A percentile compares a stretch with the other conserved stretches of the same genome.
These are phyloP conservation scores for Hesperia comma DNA, from an alignment of 2,888 invertebrate species.

Conservation along the genomic window DNA sequence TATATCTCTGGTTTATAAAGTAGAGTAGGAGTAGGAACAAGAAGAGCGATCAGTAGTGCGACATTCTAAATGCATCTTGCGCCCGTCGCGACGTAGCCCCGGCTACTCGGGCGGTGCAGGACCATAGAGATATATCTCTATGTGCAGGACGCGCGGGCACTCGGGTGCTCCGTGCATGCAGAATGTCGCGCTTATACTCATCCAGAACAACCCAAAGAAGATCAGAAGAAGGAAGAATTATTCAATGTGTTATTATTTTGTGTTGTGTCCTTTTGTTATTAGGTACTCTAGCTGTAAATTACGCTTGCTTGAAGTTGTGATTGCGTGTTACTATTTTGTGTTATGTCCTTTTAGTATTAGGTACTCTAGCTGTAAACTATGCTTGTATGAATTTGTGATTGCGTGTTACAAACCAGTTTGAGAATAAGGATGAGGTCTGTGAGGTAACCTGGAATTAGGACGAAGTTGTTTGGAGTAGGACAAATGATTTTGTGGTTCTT, in stretches of 20 bases:
- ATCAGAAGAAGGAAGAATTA: constrained; percentile 12
- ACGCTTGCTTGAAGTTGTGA: neutral
- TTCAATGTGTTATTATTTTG: neutral
- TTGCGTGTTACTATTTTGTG: too few species aligned
- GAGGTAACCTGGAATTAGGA: too few species aligned
- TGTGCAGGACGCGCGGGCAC: constrained; percentile 50
- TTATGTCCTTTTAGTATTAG: too few species aligned
- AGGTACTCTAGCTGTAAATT: too few species aligned
- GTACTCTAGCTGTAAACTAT: too few species aligned
- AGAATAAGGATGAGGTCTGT: too few species aligned
- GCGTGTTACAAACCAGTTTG: too few species aligned
- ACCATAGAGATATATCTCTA: too few species aligned
- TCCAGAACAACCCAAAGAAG: constrained; percentile 30
- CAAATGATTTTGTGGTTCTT: too few species aligned
- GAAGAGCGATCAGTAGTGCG: constrained; percentile 50
- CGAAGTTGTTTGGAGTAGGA: too few species aligned
- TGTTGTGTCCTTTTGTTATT: neutral
- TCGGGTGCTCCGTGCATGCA: constrained; percentile 53
- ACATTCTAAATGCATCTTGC: constrained; percentile 78
- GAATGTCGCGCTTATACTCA: constrained; percentile 52
- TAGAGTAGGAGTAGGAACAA: constrained; percentile 1
- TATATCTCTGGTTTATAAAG: too few species aligned
- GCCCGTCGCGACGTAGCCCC: constrained; percentile 49
- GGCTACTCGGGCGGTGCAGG: constrained; percentile 51
- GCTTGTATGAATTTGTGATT: too few species aligned